A percentile compares a stretch with the other conserved stretches of the same genome.
Conservation (phyloP, 1,140 invertebrate genomes). For the Rhyacophila brunnea region DNA sequence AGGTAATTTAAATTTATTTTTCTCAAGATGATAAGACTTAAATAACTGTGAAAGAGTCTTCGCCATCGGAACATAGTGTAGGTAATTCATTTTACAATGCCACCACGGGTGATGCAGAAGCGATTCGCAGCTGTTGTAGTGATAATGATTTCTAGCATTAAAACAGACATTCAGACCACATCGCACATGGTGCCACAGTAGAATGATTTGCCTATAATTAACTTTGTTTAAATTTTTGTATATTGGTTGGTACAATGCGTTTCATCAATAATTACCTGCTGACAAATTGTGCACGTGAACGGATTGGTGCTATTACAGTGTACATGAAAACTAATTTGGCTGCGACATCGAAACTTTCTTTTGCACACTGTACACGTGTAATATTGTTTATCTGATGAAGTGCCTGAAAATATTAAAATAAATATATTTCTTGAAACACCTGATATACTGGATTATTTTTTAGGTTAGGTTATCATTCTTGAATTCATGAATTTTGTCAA, state of each 20-base stretch:
- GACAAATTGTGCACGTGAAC: slow-evolving; percentile 20
- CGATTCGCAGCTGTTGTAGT: too few relatives aligned
- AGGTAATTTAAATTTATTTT: too few relatives aligned
- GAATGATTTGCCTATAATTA: not conserved
- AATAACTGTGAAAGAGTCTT: too few relatives aligned
- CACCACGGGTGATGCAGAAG: not conserved
- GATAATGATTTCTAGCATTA: not conserved
- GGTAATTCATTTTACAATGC: not conserved
- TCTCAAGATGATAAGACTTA: too few relatives aligned
- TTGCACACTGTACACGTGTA: slow-evolving; percentile 43
- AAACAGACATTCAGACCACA: not conserved
- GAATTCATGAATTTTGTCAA: too few relatives aligned
- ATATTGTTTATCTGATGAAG: slow-evolving; percentile 18
- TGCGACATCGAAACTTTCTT: slow-evolving; percentile 39
- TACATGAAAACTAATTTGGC: slow-evolving; percentile 41
- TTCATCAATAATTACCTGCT: slow-evolving; percentile 30
- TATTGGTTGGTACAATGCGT: not conserved
- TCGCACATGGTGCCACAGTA: not conserved
- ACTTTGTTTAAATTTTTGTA: not conserved
- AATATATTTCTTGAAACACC: too few relatives aligned
- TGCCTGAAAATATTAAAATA: too few relatives aligned
- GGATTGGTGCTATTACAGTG: slow-evolving; percentile 37
- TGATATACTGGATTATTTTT: too few relatives aligned
- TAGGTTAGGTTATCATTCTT: too few relatives aligned
- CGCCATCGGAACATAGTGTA: too few relatives aligned